These are phyloP conservation scores for Lithophane ornitopus DNA, from an alignment of 2,888 invertebrate genomes.

Conservation along the genomic window DNA sequence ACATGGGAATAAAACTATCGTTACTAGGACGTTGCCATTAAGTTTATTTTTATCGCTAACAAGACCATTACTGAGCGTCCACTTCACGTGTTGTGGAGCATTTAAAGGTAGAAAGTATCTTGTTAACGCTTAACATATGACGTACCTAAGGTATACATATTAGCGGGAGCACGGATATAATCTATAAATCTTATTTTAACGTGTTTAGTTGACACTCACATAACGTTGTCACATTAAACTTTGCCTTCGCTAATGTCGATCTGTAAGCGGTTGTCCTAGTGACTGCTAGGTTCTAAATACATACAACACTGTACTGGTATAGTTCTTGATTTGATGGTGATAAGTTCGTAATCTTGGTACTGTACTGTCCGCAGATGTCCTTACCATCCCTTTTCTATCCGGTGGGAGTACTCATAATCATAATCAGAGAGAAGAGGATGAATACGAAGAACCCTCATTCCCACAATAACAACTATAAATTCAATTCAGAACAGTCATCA, in stretches of 20 bases:
- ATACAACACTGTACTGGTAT: neutral
- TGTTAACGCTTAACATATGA: conserved; percentile 11
- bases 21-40: conserved; percentile 40
- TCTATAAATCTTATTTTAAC: neutral
- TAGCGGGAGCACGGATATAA: neutral
- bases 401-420: too few relatives aligned
- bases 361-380: neutral
- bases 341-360: neutral
- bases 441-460: neutral
- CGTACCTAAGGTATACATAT: neutral
- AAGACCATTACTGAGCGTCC: conserved; percentile 40
- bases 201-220: neutral
- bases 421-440: neutral
- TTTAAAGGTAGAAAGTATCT: conserved; percentile 12
- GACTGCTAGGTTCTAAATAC: neutral
- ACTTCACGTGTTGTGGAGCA: conserved; percentile 17
- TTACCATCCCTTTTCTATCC: neutral
- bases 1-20: conserved; percentile 45
- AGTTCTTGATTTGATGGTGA: neutral
- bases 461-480: neutral
- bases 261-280: too few relatives aligned
- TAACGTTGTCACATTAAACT: neutral
- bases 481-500: neutral
- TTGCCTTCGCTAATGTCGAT: neutral
- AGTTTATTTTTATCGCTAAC: conserved; percentile 54